Evolutionary conservation across 2,113 vertebrate genomes (phyloP), one percentile per base, ranked within the genome.

Genomic region (Phalacrocorax pelagicus): DNA sequence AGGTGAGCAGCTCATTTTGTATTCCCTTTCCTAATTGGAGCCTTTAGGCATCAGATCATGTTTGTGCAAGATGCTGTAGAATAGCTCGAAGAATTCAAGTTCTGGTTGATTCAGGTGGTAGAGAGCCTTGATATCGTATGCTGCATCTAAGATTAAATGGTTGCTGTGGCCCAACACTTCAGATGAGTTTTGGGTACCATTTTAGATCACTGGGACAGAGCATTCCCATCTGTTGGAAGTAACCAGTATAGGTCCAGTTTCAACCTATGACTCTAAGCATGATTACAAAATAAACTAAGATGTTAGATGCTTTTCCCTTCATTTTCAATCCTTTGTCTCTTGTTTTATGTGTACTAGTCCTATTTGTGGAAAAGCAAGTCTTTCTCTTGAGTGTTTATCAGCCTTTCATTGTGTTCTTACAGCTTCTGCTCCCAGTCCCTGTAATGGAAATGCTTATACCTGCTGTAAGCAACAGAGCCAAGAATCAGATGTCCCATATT

Each of bases 11-110:
- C 90, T 92, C 75, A 49, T 88, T 95, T 91, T 72, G 40, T 87
- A 94, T 81, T 96, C 73, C 26, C 10, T 79, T 96, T 97, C 72
- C 82, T 97, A 88, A 96, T 4, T 81, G 59, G 23, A 92, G 71
- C 84, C 93, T 73, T 70, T 70, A 95, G 91, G 96, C 89, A 74
- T 47, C 38, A 74, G 71, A 70, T 95, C 94, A 70, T 93, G 87
- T 93, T 94, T 93, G 62, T 80, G 70, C 90, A 95, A 93, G 90
- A 84, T 49, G 23, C 19, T 29, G 59, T 32, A 80, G 67, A 88
- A 88, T 7, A 96, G 30, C 66, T 90, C 62, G 92, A 93, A 96
- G 40, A 69, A 82, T 85, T 94, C 78, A 88, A 80, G 54, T 77
- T 79, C 65, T 61, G 49, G 81, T 69, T 88, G 54, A 93, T 82